Conservation (phyloP, 2,888 invertebrate genomes). For the Teleiodes luculella region DNA sequence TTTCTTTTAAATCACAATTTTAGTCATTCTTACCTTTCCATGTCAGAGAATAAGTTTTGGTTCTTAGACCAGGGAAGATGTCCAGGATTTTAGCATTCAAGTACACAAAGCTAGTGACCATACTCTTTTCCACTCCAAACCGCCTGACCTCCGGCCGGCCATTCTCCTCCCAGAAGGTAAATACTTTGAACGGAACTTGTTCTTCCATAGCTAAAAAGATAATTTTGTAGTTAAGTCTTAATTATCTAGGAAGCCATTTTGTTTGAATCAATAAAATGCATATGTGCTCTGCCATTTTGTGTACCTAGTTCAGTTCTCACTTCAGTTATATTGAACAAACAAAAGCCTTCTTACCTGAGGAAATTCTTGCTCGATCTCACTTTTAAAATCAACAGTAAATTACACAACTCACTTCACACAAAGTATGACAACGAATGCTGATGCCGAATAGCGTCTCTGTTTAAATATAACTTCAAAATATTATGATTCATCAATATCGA, state of each 20-base stretch:
- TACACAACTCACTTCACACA: conserved; percentile 11
- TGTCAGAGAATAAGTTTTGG: conserved; percentile 66
- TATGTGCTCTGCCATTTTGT: neutral
- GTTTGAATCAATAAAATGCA: neutral
- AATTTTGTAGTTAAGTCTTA: neutral
- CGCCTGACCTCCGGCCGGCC: conserved; percentile 79
- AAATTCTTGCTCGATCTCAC: neutral
- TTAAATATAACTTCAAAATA: conserved; percentile 40
- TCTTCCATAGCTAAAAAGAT: conserved; percentile 52
- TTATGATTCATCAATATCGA: conserved; percentile 51
- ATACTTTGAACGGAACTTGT: conserved; percentile 73
- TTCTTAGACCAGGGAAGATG: conserved; percentile 75
- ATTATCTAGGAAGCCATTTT: conserved; percentile 14
- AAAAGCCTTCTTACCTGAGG: neutral
- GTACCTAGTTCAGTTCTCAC: neutral
- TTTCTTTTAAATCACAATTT: no score
- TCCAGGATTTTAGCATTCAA: conserved; percentile 77
- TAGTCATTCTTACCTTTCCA: conserved; percentile 89
- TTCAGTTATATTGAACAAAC: neutral
- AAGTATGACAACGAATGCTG: conserved; percentile 34
- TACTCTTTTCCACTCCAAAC: conserved; percentile 77
- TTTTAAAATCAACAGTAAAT: neutral
- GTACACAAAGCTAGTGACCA: conserved; percentile 72
- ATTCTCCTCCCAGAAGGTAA: conserved; percentile 47
- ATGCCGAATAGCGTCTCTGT: conserved; percentile 27